Evolutionary conservation across 2,797 vertebrate genomes (phyloP).

Genomic region (Octomys mimax): DNA sequence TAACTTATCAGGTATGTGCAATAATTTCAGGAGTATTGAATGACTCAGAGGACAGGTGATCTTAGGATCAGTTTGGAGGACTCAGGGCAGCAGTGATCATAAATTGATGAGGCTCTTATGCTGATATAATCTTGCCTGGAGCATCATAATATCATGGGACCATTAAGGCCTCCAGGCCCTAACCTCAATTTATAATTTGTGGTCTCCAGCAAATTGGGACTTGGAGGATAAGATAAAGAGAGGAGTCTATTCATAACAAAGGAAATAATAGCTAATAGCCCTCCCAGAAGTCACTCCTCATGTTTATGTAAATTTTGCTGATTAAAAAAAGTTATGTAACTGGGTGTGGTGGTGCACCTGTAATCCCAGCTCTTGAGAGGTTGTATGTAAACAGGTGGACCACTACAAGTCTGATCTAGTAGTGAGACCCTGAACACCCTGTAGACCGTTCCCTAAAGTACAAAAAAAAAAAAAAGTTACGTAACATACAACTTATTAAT

Average conservation of each 20-base stretch:
- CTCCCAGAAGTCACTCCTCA: background rate
- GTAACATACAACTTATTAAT: constrained; percentile 1
- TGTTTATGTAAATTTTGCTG: background rate
- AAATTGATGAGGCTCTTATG: background rate
- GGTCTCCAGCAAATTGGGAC: background rate
- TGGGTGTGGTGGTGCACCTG: too few species aligned
- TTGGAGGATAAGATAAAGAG: background rate
- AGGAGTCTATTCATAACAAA: background rate
- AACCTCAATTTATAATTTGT: background rate
- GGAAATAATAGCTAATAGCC: constrained; percentile 6
- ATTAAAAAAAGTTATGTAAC: background rate
- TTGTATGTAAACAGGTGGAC: too few species aligned
- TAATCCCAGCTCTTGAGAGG: too few species aligned
- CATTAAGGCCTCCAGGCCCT: background rate
- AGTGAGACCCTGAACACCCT: too few species aligned
- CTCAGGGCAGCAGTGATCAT: background rate
- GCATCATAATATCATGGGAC: too few species aligned
- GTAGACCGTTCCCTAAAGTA: too few species aligned
- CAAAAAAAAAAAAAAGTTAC: background rate
- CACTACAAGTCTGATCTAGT: too few species aligned
- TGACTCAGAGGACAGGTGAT: background rate
- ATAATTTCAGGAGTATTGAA: background rate
- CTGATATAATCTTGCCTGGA: background rate
- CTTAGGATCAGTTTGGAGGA: background rate
- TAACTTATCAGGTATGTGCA: background rate